These are phyloP conservation scores for Drosophila micromelanica DNA, from an alignment of 1,140 invertebrate species.

Conservation along the genomic window DNA sequence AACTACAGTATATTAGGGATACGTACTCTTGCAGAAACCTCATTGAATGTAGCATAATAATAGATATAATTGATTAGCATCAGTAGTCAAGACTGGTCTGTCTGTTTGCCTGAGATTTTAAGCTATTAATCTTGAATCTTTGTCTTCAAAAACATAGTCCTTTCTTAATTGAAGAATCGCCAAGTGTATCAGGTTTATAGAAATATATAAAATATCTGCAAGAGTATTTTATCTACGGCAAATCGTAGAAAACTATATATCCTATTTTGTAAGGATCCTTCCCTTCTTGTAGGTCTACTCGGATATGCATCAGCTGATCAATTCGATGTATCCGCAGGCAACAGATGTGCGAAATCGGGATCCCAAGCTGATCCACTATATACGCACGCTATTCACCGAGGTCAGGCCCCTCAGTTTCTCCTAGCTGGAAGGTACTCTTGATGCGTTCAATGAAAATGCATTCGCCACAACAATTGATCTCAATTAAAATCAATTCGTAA, in stretches of 20 bases:
- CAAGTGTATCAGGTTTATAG: too few species aligned
- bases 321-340: slow-evolving; percentile 66
- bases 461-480: slow-evolving; percentile 50
- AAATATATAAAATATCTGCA: not conserved
- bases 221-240: not conserved
- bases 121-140: too few species aligned
- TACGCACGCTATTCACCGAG: slow-evolving; percentile 59
- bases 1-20: not conserved
- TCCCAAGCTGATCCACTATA: slow-evolving; percentile 57
- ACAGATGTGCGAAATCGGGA: slow-evolving; percentile 65
- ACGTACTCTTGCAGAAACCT: not conserved
- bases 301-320: slow-evolving; percentile 72
- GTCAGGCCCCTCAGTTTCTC: slow-evolving; percentile 71
- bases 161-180: too few species aligned
- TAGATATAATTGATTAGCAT: too few species aligned
- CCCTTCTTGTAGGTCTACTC: slow-evolving; percentile 43
- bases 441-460: slow-evolving; percentile 30
- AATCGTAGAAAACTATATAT: not conserved
- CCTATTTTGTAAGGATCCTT: not conserved
- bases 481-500: slow-evolving; percentile 69
- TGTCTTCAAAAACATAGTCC: too few species aligned
- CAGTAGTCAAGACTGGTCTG: too few species aligned
- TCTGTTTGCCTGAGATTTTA: too few species aligned
- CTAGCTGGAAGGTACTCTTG: slow-evolving; percentile 14
- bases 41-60: too few species aligned